Evolutionary conservation across 2,888 invertebrate genomes (phyloP), one percentile per base, ranked within the genome.

Genomic region (Aphidoletes aphidimyza): DNA sequence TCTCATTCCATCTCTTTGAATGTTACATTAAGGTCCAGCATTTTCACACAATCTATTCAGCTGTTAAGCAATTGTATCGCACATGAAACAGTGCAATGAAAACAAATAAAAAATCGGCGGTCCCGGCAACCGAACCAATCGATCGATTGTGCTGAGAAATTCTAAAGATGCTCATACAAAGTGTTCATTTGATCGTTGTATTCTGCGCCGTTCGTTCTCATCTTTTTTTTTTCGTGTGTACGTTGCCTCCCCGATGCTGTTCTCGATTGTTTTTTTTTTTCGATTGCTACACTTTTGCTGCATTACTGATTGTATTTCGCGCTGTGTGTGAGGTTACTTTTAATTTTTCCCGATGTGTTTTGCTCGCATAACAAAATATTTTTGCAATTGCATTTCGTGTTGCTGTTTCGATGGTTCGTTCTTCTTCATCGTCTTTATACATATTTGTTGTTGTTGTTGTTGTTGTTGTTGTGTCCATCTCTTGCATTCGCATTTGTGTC

Each of bases 21-120:
- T 69, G 14, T 69, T 30, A 30, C 69, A 1, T 30, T 69, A 14
- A 34, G n/a, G 69, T 69, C 34, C 69, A 69, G 69, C 69, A 30
- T 69, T 69, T 69, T 69, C 69, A 69, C 69, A 69, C 69, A 69
- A 69, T 69, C 69, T 69, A 69, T 69, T 69, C 69, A 69, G 69
- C 69, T 69, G 69, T 69, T 69, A 69, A 69, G 69, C 69, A 69
- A 69, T 69, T 69, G 69, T 69, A 69, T 30, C 17, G 69, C 69
- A 69, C 69, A 26, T 26, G 5, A 54, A 54, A n/a, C n/a, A n/a
- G 22, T 54, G 69, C 54, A 54, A 69, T 69, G 26, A 8, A 17
- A 3, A 26, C 54, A 54, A 54, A n/a, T 26, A 69, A 69, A 69
- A 69, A n/a, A 11, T 30, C 14, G 34, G 11, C 39, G 11, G 5